Evolutionary conservation across 2,888 invertebrate species (phyloP), one percentile per base, ranked within the genome.

Genomic region (Microchrysa polita): DNA sequence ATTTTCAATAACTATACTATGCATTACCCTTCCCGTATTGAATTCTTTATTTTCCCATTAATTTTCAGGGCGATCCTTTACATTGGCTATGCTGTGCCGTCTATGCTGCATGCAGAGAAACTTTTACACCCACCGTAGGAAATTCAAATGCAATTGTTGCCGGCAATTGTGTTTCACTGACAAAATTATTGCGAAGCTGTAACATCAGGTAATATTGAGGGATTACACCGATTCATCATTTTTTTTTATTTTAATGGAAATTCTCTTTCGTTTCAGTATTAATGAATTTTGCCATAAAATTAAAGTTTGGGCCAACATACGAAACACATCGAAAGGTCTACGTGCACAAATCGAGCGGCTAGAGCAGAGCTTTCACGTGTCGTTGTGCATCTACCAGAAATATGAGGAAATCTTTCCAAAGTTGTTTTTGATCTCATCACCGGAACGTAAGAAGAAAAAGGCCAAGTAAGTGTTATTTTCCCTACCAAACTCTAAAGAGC

Each of bases 1-100:
- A n/a, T n/a, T n/a, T n/a, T n/a, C n/a, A n/a, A n/a, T n/a, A n/a
- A n/a, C n/a, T n/a, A n/a, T n/a, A n/a, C n/a, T n/a, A n/a, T n/a
- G n/a, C n/a, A n/a, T n/a, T n/a, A n/a, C n/a, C n/a, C n/a, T n/a
- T n/a, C n/a, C n/a, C 22, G 27, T 7, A 34, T 2, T 34, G 12
- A 20, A 23, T 16, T 23, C 14, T 2, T 23, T 55, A 22, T 14
- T 40, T 27, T 53, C 20, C 18, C 34, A 27, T 10, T n/a, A n/a
- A n/a, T 73, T 84, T 86, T n/a, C 80, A 96, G 95, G 98, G 97
- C 34, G 94, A 97, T 79, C 88, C 90, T 76, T 86, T 92, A 71
- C 96, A 97, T 81, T 98, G 98, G 98, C 88, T 98, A 82, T 95
- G 95, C 63, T 98, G 98, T 88, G 93, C 96, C 5, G 85, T 98